A percentile compares a stretch with the other conserved stretches of the same genome.
Conservation (phyloP, 2,113 vertebrate species). For the Myotis davidii region DNA sequence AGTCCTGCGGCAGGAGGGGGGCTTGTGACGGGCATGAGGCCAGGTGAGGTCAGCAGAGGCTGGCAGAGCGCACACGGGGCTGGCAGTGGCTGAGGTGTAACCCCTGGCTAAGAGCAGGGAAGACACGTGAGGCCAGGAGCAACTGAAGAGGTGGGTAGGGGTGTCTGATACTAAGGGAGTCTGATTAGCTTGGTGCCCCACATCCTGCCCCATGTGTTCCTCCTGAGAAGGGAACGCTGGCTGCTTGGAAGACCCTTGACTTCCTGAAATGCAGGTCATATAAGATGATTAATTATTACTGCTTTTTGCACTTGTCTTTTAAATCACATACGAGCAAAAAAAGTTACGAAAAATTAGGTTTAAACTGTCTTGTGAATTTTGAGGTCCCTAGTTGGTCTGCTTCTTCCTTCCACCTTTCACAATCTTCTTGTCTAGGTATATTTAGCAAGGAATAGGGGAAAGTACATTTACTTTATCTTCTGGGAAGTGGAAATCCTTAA, state of each 20-base stretch:
- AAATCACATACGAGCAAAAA: not conserved
- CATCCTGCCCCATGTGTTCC: not conserved
- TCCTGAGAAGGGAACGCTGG: not conserved
- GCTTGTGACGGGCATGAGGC: not conserved
- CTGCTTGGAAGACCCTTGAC: not conserved
- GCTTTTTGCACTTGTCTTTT: not conserved
- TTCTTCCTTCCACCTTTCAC: not conserved
- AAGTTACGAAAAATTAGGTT: conserved; percentile 3
- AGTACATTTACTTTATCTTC: no score
- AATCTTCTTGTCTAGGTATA: not conserved
- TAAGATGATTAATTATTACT: not conserved
- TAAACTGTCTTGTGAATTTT: not conserved
- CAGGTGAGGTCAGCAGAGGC: not conserved
- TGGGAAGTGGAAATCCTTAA: not conserved
- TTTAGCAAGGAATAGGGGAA: not conserved
- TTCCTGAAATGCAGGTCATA: not conserved
- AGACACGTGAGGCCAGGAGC: not conserved
- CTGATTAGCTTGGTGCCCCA: not conserved
- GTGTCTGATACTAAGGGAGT: not conserved
- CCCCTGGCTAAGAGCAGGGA: not conserved
- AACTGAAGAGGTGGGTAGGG: not conserved
- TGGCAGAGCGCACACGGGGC: not conserved
- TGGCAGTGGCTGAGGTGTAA: not conserved
- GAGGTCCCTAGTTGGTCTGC: not conserved
- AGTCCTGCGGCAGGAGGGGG: not conserved